Evolutionary conservation across 2,113 vertebrate genomes (phyloP), one percentile per base, ranked within the genome.

Genomic region (Syngnathus scovelli): DNA sequence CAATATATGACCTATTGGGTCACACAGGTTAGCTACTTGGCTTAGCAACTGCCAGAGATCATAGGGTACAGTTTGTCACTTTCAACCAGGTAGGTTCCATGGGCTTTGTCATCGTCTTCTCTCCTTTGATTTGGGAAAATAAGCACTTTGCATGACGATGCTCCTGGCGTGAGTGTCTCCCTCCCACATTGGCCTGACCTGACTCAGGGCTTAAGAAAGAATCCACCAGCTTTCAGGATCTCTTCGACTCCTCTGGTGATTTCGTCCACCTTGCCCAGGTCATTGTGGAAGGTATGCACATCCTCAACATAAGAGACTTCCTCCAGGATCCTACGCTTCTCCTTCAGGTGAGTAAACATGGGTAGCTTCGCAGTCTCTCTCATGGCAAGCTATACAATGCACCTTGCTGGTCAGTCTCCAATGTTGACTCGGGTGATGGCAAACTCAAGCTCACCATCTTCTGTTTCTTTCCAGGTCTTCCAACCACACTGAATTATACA

Each of bases 401-500:
- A 81, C 0, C 12, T 13, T 6, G 56, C 56, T 15, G 56, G 56
- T 59, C 27, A 6, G 15, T 59, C 56, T 6, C 56, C 27, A 15
- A 59, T 59, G 56, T 59, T 37, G 16, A 37, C 16, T 41, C 15
- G 19, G 16, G 6, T 38, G 6, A 78, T 41, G 0, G 66, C 67
- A 15, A 64, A 81, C 6, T 61, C 70, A 2, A 78, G 65, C 1
- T 73, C 55, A 0, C 70, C 73, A 0, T 64, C 71, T 1, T 23
- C 11, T 19, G 0, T 38, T 36, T 81, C 75, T 19, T 6, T 82
- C 69, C 8, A 3, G 12, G 3, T 81, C 72, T 11, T 76, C 59
- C 11, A 76, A 9, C 71, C 71, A 77, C 10, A 2, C 23, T 23
- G 64, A 71, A n/a, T 66, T 77, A 16, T 77, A 77, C 55, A 74